These are phyloP conservation scores for Nebria ingens DNA, from an alignment of 1,140 invertebrate genomes.

Conservation along the genomic window DNA sequence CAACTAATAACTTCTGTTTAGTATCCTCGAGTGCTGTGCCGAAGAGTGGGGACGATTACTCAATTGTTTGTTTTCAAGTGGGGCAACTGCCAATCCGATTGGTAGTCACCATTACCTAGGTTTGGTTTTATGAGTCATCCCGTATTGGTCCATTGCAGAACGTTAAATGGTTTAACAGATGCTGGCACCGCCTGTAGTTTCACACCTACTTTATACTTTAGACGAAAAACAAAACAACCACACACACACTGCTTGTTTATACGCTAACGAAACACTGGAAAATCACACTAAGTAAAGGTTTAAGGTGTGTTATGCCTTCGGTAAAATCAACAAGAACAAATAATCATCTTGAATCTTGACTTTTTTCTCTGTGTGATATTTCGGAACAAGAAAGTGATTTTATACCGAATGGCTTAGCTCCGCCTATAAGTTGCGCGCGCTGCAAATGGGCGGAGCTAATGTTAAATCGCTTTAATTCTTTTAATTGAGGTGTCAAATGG, in stretches of 20 bases:
- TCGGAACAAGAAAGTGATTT: not conserved
- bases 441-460: slow-evolving; percentile 11
- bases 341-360: not conserved
- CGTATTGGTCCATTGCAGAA: not conserved
- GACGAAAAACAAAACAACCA: no score
- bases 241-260: not conserved
- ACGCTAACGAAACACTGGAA: not conserved
- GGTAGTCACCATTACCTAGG: not conserved
- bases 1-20: slow-evolving; percentile 5
- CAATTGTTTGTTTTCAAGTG: slow-evolving; percentile 3
- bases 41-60: not conserved
- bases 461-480: slow-evolving; percentile 15
- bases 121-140: not conserved
- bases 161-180: not conserved
- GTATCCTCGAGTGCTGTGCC: not conserved
- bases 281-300: not conserved
- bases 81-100: not conserved
- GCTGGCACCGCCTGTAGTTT: not conserved
- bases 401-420: not conserved
- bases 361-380: not conserved
- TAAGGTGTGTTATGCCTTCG: not conserved
- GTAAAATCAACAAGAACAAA: not conserved
- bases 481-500: slow-evolving; percentile 16
- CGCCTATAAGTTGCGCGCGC: slow-evolving; percentile 13
- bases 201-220: not conserved